Evolutionary conservation across 2,113 vertebrate genomes (phyloP).

Genomic region (Platysternon megacephalum): DNA sequence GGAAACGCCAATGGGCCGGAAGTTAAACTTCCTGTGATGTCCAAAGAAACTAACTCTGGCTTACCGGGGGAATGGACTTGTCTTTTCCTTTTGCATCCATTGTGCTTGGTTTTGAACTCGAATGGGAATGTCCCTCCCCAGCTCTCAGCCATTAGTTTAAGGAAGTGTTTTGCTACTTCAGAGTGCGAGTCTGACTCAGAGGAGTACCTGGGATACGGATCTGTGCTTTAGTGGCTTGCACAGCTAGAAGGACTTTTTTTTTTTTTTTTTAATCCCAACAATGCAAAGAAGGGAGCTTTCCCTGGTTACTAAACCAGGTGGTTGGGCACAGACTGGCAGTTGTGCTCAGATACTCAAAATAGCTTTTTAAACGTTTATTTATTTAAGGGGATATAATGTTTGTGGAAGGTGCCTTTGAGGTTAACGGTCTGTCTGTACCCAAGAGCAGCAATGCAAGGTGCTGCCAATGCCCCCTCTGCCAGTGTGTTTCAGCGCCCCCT

Average conservation of each 20-base stretch:
- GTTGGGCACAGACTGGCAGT: not conserved
- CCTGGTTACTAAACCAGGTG: not conserved
- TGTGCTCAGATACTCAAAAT: not conserved
- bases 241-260: not conserved
- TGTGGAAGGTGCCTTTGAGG: not conserved
- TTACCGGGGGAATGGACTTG: not conserved
- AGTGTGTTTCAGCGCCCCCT: not conserved
- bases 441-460: not conserved
- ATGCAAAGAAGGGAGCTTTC: not conserved
- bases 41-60: not conserved
- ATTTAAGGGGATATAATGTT: not conserved
- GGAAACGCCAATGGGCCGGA: not conserved
- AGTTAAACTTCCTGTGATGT: not conserved
- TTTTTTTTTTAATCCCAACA: not conserved
- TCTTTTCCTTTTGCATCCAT: not conserved
- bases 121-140: not conserved
- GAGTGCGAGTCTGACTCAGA: not conserved
- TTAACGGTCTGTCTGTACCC: not conserved
- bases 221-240: not conserved
- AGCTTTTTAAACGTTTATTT: not conserved
- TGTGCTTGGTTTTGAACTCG: not conserved
- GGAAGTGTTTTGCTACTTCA: conserved; percentile 35
- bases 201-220: not conserved
- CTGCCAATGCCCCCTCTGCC: not conserved
- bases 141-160: not conserved